Conservation (phyloP, 2,797 vertebrate species). For the Passerculus sandwichensis region DNA sequence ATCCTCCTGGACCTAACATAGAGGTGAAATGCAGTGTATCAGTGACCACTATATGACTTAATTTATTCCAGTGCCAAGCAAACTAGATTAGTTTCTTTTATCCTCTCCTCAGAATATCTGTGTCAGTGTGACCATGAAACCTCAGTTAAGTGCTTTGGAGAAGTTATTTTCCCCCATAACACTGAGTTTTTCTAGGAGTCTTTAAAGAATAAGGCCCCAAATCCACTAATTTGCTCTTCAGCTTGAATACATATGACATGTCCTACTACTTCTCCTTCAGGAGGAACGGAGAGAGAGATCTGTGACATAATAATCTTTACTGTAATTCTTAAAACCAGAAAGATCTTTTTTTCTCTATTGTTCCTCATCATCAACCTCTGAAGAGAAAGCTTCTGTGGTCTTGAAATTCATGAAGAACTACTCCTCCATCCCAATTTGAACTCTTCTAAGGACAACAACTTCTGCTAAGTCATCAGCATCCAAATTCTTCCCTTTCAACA, state of each 20-base stretch:
- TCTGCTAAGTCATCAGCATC: not conserved
- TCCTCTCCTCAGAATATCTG: not conserved
- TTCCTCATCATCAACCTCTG: not conserved
- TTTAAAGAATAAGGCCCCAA: conserved; percentile 1
- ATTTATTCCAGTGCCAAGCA: not conserved
- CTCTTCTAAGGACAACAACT: not conserved
- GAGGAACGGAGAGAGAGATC: not conserved
- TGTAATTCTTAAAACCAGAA: not conserved
- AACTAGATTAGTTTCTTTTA: not conserved
- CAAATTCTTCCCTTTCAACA: not conserved
- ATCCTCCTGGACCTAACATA: not conserved
- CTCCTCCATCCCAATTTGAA: not conserved
- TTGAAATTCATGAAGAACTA: not conserved
- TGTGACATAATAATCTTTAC: not conserved
- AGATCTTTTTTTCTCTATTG: not conserved
- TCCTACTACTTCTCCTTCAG: not conserved
- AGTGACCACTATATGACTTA: not conserved
- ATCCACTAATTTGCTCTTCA: conserved; percentile 26
- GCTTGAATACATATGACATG: not conserved
- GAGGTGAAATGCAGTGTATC: not conserved
- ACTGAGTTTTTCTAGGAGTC: not conserved
- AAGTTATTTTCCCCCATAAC: not conserved
- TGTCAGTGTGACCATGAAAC: not conserved
- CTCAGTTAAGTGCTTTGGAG: not conserved
- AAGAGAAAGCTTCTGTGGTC: not conserved